These are phyloP conservation scores for Mixornis gularis DNA, from an alignment of 2,113 vertebrate species.

Conservation along the genomic window DNA sequence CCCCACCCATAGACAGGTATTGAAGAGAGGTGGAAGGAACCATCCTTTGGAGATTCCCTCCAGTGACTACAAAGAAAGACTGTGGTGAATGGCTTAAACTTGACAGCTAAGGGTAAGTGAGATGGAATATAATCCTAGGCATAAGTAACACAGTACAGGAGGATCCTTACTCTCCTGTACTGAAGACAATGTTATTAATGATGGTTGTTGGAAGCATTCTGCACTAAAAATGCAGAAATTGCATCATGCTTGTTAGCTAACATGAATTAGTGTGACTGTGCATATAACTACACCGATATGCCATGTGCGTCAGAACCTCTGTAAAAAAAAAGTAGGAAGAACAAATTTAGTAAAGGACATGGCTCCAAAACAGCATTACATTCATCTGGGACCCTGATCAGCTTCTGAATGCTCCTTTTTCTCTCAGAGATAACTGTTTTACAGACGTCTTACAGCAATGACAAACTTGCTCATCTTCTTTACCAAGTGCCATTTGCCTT, in stretches of 20 bases:
- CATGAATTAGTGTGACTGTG: not conserved
- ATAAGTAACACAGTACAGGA: not conserved
- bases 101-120: not conserved
- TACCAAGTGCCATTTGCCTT: not conserved
- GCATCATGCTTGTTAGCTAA: not conserved
- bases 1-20: not conserved
- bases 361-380: not conserved
- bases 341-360: not conserved
- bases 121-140: not conserved
- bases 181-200: not conserved
- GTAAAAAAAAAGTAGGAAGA: not conserved
- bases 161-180: not conserved
- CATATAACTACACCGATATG: not conserved
- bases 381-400: not conserved
- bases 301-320: not conserved
- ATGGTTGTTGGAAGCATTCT: not conserved
- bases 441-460: not conserved
- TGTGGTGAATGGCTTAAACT: not conserved
- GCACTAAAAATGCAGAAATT: not conserved
- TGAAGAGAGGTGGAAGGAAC: not conserved
- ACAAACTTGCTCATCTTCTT: not conserved
- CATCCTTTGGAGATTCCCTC: not conserved
- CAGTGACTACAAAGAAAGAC: not conserved
- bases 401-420: not conserved
- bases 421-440: not conserved